Percentiles rank a stretch among this genome's conserved stretches.
Evolutionary conservation across 1,140 invertebrate genomes (phyloP).

Genomic region (Eumaeus atala): DNA sequence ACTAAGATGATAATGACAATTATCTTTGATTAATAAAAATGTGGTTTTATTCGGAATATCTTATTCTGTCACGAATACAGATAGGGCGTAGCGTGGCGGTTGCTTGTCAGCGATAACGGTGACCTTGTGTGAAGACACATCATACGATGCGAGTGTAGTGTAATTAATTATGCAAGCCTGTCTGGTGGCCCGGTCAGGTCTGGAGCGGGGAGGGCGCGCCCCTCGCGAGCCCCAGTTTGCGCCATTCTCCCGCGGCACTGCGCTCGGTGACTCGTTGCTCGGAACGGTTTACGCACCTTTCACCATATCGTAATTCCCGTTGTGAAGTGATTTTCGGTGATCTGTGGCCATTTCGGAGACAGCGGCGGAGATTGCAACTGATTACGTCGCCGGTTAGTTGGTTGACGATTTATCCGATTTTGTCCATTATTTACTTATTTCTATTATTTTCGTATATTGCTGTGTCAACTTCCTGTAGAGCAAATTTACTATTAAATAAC

Average conservation of each 20-base stretch:
- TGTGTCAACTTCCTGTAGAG: no score
- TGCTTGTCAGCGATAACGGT: conserved; percentile 42
- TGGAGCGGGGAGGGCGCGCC: conserved; percentile 26
- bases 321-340: conserved; percentile 67
- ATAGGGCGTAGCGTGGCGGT: conserved; percentile 13
- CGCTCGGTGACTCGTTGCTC: conserved; percentile 57
- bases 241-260: conserved; percentile 65
- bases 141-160: conserved; percentile 46
- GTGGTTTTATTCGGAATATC: no score
- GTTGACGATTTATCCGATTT: conserved; percentile 29
- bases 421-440: conserved; percentile 18
- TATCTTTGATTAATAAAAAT: no score
- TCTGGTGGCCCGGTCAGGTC: conserved; percentile 51
- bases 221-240: conserved; percentile 54
- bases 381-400: conserved; percentile 44
- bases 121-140: conserved; percentile 67
- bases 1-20: no score
- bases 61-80: conserved; percentile 15
- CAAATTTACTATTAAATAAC: no score
- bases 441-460: not conserved
- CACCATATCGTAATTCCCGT: conserved; percentile 58
- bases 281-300: conserved; percentile 62
- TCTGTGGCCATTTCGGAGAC: conserved; percentile 51
- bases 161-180: conserved; percentile 70
- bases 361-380: conserved; percentile 29